Conservation (phyloP, 92 coral and sea anemone genomes). For the Zoanthus sociatus region DNA sequence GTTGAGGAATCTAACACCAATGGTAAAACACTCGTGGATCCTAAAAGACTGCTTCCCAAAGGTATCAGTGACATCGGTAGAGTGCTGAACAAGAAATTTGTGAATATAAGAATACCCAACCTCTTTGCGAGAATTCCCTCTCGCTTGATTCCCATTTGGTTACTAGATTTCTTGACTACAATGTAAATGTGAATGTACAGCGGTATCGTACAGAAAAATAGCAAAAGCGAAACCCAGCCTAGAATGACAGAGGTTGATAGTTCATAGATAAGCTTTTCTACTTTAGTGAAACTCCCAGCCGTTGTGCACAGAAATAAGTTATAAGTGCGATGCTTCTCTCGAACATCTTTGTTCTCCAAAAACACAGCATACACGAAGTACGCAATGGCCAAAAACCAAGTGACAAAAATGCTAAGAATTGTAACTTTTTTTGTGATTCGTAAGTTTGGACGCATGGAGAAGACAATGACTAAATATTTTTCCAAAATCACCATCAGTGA, state of each 20-base stretch:
- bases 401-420: background rate
- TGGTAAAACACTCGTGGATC: too few relatives aligned
- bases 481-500: background rate
- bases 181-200: too few relatives aligned
- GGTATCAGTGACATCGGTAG: background rate
- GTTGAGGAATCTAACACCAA: too few relatives aligned
- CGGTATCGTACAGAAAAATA: background rate
- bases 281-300: background rate
- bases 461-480: background rate
- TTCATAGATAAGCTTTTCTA: background rate
- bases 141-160: background rate
- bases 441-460: background rate
- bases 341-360: background rate
- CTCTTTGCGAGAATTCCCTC: slow-evolving; percentile 3
- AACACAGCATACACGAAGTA: background rate
- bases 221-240: background rate
- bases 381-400: background rate
- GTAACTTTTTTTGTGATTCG: background rate
- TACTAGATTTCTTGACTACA: background rate
- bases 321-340: background rate
- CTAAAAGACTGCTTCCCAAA: background rate
- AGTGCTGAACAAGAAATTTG: background rate
- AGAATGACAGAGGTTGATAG: background rate
- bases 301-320: background rate
- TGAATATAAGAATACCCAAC: background rate